Evolutionary conservation across 2,888 invertebrate species (phyloP), one percentile per base, ranked within the genome.

Genomic region (Cosmorhoe ocellata): DNA sequence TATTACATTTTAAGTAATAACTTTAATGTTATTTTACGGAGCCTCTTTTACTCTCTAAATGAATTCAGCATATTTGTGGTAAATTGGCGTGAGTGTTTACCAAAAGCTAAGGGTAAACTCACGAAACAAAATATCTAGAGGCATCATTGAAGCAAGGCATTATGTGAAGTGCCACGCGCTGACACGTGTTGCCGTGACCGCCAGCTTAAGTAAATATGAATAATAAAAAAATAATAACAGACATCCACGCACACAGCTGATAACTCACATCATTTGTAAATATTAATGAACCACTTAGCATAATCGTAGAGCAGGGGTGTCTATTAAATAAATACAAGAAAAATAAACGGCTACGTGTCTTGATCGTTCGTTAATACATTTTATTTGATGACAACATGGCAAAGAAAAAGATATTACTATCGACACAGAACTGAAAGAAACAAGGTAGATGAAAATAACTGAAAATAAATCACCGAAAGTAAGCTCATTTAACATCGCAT

Each of bases 401-500:
- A 32, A 13, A 3, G n/a, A 11, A 1, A 7, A 6, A 1, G 7
- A 1, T 24, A 24, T 5, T 7, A 7, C 2, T 24, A 24, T 24
- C 3, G 24, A 7, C 5, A 6, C 24, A 24, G 5, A 24, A 24
- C 24, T 24, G 6, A 4, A 24, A 24, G 18, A 24, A 24, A 24
- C 7, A 24, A 24, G 24, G 18, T 18, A 18, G 18, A 18, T 18
- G 5, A 18, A 2, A 7, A 3, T 12, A 12, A 32, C 7, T 14
- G 14, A 32, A 32, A 51, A 36, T 12, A 63, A 68, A 68, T 62
- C 56, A 59, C 63, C 53, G 56, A 65, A 63, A 68, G 66, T 71
- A 74, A 73, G 69, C 71, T 69, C 66, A 74, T 77, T 76, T 78
- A 75, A 79, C 76, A 78, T 69, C 69, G 72, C 74, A 81, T 78